Conservation (phyloP, 2,888 invertebrate genomes). For the Mactromeris polynyma region DNA sequence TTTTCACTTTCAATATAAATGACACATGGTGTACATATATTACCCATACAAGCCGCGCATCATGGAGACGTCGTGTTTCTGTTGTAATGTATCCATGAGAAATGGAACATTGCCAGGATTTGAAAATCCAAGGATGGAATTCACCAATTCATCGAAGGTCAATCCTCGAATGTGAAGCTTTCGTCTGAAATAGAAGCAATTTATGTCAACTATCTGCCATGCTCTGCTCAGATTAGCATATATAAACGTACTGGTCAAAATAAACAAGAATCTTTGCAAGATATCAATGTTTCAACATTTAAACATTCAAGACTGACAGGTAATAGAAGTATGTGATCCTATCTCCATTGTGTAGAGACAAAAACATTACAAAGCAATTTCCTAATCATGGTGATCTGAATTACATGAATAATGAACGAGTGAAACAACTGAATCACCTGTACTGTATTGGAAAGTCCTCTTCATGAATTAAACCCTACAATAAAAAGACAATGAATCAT, state of each 20-base stretch:
- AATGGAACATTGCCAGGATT: conserved; percentile 88
- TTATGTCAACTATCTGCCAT: neutral
- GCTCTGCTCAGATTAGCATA: neutral
- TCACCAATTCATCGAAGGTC: conserved; percentile 81
- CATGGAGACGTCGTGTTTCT: conserved; percentile 87
- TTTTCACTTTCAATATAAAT: neutral
- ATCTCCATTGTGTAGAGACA: no score
- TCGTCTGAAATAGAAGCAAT: conserved; percentile 71
- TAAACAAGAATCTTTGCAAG: no score
- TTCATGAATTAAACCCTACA: conserved; percentile 91
- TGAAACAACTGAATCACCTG: conserved; percentile 74
- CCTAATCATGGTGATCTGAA: no score
- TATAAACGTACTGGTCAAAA: no score
- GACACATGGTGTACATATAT: conserved; percentile 39
- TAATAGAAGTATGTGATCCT: no score
- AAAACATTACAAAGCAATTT: no score
- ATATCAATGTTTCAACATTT: no score
- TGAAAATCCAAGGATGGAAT: conserved; percentile 87
- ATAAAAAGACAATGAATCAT: conserved; percentile 10
- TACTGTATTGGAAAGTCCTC: conserved; percentile 87
- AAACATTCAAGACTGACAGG: no score
- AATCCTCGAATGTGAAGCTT: conserved; percentile 79
- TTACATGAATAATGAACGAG: no score
- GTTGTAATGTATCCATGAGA: conserved; percentile 85
- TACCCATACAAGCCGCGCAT: conserved; percentile 88